These are phyloP conservation scores for Drosophila nikananu DNA, from an alignment of 1,140 invertebrate species.

Conservation along the genomic window DNA sequence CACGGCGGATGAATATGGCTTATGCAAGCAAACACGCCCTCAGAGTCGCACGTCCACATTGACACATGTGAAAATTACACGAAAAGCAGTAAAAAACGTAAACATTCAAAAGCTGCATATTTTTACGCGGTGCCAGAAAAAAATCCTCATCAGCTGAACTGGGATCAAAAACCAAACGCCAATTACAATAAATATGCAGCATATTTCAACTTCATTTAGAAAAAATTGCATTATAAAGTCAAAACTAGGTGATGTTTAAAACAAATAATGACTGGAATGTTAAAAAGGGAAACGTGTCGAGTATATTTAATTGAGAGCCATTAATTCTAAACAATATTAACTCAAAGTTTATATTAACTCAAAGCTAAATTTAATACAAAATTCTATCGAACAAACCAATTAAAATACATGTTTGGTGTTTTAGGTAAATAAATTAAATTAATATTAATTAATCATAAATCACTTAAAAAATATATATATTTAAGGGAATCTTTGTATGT, in stretches of 20 bases:
- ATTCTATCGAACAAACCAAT: too few relatives aligned
- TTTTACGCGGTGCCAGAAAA: slow-evolving; percentile 57
- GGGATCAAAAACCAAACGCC: slow-evolving; percentile 10
- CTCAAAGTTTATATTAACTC: not conserved
- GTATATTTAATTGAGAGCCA: not conserved
- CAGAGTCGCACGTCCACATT: slow-evolving; percentile 6
- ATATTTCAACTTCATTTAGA: slow-evolving; percentile 4
- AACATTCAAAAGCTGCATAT: slow-evolving; percentile 50
- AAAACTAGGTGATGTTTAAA: not conserved
- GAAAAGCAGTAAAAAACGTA: slow-evolving; percentile 20
- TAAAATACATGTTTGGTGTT: too few relatives aligned
- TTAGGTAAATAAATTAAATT: too few relatives aligned
- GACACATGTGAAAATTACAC: slow-evolving; percentile 39
- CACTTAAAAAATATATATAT: too few relatives aligned
- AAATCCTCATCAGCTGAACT: slow-evolving; percentile 14
- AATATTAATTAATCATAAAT: too few relatives aligned
- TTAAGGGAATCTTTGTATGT: too few relatives aligned
- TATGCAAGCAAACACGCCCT: slow-evolving; percentile 40
- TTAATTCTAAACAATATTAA: not conserved
- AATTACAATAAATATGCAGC: slow-evolving; percentile 15
- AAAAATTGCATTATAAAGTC: slow-evolving; percentile 8
- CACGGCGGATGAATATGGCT: slow-evolving; percentile 70
- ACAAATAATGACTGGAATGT: not conserved
- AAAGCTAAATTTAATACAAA: too few relatives aligned
- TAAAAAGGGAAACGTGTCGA: too few relatives aligned